A percentile compares a stretch with the other conserved stretches of the same genome.
These are phyloP conservation scores for Thecophora atra DNA, from an alignment of 2,888 invertebrate genomes.

Conservation along the genomic window DNA sequence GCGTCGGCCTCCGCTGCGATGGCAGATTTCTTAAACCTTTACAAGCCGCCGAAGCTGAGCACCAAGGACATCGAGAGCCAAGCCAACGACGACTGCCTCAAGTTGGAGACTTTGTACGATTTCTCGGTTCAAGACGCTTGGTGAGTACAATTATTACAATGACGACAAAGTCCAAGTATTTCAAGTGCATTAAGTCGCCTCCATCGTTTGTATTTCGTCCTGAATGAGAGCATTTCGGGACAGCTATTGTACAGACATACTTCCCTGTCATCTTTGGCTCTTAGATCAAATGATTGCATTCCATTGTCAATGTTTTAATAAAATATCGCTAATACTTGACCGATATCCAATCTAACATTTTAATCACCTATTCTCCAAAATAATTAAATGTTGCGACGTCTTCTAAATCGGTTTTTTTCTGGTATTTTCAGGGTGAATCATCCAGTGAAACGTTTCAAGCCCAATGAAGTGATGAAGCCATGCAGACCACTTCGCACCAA, in stretches of 20 bases:
- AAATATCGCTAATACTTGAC: neutral
- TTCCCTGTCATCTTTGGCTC: conserved; percentile 51
- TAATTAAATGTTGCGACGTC: too few species aligned
- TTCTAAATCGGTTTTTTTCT: neutral
- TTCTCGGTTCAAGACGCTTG: conserved; percentile 86
- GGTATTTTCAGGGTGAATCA: conserved; percentile 77
- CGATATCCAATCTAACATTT: conserved; percentile 18
- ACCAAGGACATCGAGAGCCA: conserved; percentile 82
- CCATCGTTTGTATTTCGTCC: too few species aligned
- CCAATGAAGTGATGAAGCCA: conserved; percentile 68
- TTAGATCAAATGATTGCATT: conserved; percentile 42
- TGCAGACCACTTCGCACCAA: conserved; percentile 62
- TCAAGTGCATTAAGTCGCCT: too few species aligned
- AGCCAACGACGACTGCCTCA: conserved; percentile 82
- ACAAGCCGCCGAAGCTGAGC: conserved; percentile 81
- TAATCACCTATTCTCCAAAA: neutral
- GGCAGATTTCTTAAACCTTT: conserved; percentile 61
- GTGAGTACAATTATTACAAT: conserved; percentile 69
- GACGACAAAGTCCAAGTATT: too few species aligned
- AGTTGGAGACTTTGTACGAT: conserved; percentile 86
- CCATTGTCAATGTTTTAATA: conserved; percentile 5
- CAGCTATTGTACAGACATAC: conserved; percentile 44
- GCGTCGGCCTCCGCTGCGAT: conserved; percentile 53
- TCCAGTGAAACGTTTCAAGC: conserved; percentile 88
- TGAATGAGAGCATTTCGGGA: conserved; percentile 48